Conservation (phyloP, 2,888 invertebrate species). For the Sinodicranocentrus sp. region DNA sequence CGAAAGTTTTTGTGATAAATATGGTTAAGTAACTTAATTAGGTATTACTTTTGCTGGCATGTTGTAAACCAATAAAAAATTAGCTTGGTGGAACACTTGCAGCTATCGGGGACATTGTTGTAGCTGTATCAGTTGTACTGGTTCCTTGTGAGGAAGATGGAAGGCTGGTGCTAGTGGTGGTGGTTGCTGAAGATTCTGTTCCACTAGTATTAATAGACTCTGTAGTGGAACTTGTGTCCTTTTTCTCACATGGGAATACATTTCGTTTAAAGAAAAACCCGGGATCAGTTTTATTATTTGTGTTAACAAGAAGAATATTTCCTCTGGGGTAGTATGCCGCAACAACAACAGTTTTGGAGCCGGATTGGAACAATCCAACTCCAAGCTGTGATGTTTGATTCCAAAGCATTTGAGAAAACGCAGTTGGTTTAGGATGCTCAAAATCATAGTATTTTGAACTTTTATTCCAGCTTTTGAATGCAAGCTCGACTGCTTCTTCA, state of each 20-base stretch:
- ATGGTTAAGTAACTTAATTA: not conserved
- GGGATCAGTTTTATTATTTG: conserved; percentile 34
- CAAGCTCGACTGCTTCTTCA: conserved; percentile 60
- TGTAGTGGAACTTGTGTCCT: conserved; percentile 18
- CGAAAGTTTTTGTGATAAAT: not conserved
- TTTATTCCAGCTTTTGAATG: conserved; percentile 63
- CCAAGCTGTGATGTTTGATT: conserved; percentile 64
- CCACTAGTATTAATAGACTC: not conserved
- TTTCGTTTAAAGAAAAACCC: conserved; percentile 67
- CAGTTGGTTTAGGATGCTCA: conserved; percentile 63
- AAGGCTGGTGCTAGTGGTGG: not conserved
- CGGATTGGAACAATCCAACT: conserved; percentile 55
- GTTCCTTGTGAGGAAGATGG: not conserved
- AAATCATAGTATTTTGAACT: conserved; percentile 59
- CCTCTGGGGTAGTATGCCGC: conserved; percentile 63
- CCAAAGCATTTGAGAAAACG: conserved; percentile 69
- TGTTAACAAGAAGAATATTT: conserved; percentile 63
- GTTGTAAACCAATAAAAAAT: not conserved
- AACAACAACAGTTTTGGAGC: conserved; percentile 57
- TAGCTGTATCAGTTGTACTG: too few species aligned
- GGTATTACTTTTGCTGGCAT: too few species aligned
- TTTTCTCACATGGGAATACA: conserved; percentile 56
- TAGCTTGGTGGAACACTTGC: not conserved
- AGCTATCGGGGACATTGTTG: not conserved
- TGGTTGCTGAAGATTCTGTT: not conserved